Evolutionary conservation across 2,113 vertebrate genomes (phyloP).

Genomic region (Vidua macroura): DNA sequence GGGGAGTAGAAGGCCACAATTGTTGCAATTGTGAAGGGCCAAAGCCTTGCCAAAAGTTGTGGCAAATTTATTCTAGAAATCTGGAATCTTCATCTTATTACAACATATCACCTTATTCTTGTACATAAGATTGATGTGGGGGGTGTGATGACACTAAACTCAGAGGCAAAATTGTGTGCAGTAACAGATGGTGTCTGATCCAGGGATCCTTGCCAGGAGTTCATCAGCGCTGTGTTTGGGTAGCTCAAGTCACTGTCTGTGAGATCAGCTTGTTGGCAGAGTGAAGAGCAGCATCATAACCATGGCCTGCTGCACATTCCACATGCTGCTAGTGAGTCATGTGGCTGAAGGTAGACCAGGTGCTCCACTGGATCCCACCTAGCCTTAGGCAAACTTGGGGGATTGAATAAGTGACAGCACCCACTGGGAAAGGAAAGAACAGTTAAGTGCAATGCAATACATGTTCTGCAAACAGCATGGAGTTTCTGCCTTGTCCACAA

Average conservation of each 20-base stretch:
- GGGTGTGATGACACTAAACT: not conserved
- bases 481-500: not conserved
- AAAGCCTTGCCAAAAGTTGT: not conserved
- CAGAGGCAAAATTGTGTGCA: not conserved
- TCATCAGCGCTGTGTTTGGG: not conserved
- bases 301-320: not conserved
- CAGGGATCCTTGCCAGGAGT: not conserved
- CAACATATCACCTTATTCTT: not conserved
- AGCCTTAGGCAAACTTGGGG: not conserved
- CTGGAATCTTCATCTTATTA: not conserved
- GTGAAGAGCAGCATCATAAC: not conserved
- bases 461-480: not conserved
- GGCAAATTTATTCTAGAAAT: not conserved
- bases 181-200: constrained; percentile 2
- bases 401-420: not conserved
- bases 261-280: not conserved
- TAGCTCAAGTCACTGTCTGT: not conserved
- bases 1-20: not conserved
- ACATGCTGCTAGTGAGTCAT: not conserved
- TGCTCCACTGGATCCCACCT: not conserved
- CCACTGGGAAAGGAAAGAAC: not conserved
- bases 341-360: not conserved
- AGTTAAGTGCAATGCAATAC: not conserved
- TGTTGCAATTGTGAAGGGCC: not conserved
- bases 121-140: not conserved